Conservation (phyloP, 2,113 vertebrate species). For the Zosterops hypoxanthus region DNA sequence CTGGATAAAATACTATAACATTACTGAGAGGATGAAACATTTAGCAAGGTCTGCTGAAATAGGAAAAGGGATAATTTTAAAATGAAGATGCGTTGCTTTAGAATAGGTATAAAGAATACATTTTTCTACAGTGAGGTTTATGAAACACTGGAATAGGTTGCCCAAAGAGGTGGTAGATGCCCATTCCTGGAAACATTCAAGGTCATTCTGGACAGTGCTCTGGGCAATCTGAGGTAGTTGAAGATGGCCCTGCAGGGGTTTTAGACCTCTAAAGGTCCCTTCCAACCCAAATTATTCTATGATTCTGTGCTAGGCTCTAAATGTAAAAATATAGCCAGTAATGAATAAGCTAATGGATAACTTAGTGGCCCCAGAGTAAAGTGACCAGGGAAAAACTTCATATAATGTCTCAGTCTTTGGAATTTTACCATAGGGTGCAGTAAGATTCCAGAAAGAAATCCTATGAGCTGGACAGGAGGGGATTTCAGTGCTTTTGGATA, state of each 20-base stretch:
- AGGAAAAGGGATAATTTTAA: background rate
- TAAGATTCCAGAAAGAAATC: background rate
- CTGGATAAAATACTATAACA: background rate
- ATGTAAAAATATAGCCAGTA: background rate
- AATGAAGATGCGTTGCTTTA: background rate
- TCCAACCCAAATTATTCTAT: background rate
- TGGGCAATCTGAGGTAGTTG: background rate
- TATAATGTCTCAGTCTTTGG: background rate
- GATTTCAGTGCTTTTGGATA: background rate
- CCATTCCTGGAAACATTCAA: background rate
- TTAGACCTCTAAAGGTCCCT: background rate
- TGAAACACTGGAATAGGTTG: background rate
- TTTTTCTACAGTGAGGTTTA: background rate
- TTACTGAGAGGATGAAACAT: background rate
- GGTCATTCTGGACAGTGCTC: background rate
- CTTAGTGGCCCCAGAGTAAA: background rate
- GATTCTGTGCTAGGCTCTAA: background rate
- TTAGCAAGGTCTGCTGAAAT: background rate
- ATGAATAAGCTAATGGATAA: background rate
- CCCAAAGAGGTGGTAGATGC: background rate
- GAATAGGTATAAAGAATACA: background rate
- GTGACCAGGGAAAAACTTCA: background rate
- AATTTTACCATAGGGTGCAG: background rate
- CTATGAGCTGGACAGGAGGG: background rate
- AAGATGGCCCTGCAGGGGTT: background rate